These are phyloP conservation scores for Tenthredo distinguenda DNA, from an alignment of 2,888 invertebrate species.

Conservation along the genomic window DNA sequence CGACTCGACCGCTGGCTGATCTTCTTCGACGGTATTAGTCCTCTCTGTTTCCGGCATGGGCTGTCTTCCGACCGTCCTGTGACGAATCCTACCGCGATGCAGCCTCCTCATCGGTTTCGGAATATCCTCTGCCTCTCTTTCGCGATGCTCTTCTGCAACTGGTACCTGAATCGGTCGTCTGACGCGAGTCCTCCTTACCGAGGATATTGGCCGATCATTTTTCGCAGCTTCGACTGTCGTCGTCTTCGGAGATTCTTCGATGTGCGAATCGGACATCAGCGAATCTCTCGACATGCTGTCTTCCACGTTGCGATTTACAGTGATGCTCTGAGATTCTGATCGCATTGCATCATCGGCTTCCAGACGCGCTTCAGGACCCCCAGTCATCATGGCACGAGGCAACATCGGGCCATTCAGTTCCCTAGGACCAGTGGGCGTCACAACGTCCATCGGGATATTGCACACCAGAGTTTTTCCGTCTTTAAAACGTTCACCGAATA, in stretches of 20 bases:
- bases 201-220: neutral
- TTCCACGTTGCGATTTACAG: neutral
- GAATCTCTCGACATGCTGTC: neutral
- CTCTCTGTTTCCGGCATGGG: neutral
- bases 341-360: neutral
- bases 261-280: neutral
- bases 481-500: neutral
- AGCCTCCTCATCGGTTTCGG: neutral
- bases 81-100: neutral
- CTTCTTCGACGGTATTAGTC: neutral
- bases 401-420: neutral
- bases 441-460: neutral
- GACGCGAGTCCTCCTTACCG: neutral
- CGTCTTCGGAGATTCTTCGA: neutral
- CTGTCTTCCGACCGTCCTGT: neutral
- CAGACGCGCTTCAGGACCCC: neutral
- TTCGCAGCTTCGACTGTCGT: neutral
- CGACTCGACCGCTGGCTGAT: neutral
- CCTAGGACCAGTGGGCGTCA: neutral
- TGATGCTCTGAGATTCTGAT: neutral
- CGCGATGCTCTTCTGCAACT: neutral
- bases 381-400: neutral
- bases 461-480: slow-evolving; percentile 20
- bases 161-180: neutral
- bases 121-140: neutral